phyloP scores from a whole-genome alignment of 2,888 invertebrate species.

The Branchipolynoe longqiensis region DNA sequence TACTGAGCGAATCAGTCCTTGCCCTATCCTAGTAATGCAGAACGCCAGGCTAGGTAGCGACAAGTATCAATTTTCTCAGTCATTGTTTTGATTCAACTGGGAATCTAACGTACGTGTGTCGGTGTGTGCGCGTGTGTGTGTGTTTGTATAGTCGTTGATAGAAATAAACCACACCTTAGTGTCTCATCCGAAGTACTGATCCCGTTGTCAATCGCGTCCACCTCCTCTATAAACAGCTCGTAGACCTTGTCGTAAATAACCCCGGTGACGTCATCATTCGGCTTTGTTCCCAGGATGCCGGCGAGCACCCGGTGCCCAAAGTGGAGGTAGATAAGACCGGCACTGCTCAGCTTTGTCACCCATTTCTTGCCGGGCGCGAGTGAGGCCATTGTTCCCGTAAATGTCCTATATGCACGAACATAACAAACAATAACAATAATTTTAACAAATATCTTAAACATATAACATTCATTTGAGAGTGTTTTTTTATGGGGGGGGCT shows the following conservation, averaged over 20 bases:
- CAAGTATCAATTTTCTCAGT: too few relatives aligned
- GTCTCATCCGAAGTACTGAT: conserved; percentile 88
- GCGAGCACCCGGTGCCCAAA: conserved; percentile 89
- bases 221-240: conserved; percentile 92
- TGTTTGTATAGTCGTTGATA: too few relatives aligned
- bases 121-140: too few relatives aligned
- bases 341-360: conserved; percentile 91
- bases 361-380: conserved; percentile 77
- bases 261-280: conserved; percentile 71
- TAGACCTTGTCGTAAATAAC: conserved; percentile 86
- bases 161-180: too few relatives aligned
- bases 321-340: conserved; percentile 94
- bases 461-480: too few relatives aligned
- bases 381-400: conserved; percentile 81
- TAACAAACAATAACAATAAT: neutral
- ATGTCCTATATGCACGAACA: conserved; percentile 75
- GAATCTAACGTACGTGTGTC: too few relatives aligned
- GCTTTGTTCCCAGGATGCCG: conserved; percentile 68
- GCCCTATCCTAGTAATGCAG: too few relatives aligned
- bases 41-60: too few relatives aligned
- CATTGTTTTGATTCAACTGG: too few relatives aligned
- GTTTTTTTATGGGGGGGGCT: too few relatives aligned
- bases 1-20: too few relatives aligned
- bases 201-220: conserved; percentile 99
- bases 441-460: neutral